Conservation (phyloP, 2,113 vertebrate species). For the Forbesichthys papilliferus region DNA sequence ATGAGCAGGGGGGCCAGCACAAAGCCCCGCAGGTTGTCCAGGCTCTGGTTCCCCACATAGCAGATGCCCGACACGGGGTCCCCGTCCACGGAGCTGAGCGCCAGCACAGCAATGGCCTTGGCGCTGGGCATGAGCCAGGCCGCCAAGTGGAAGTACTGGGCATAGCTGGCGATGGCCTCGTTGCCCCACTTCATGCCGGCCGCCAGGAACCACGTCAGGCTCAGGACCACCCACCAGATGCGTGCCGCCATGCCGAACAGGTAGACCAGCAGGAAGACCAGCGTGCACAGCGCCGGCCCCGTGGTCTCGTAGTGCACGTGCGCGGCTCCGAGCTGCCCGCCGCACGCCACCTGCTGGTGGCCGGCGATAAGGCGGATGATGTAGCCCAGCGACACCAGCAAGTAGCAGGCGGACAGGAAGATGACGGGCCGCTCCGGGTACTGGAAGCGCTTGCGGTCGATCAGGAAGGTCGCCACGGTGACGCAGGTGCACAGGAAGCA, state of each 20-base stretch:
- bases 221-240: conserved; percentile 92
- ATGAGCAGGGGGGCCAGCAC: conserved; percentile 91
- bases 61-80: conserved; percentile 93
- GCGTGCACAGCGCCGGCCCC: conserved; percentile 89
- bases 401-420: conserved; percentile 91
- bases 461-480: conserved; percentile 89
- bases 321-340: conserved; percentile 70
- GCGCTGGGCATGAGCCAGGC: conserved; percentile 94
- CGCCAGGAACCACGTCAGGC: conserved; percentile 89
- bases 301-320: conserved; percentile 89
- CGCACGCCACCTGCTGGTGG: conserved; percentile 88
- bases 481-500: conserved; percentile 90
- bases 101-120: conserved; percentile 89
- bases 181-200: conserved; percentile 92
- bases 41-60: conserved; percentile 92
- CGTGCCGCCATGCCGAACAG: conserved; percentile 92
- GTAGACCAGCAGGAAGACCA: conserved; percentile 91
- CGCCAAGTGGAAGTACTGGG: conserved; percentile 92
- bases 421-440: conserved; percentile 93
- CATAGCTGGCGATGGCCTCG: conserved; percentile 88
- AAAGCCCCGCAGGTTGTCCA: conserved; percentile 90
- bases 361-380: conserved; percentile 86
- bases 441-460: conserved; percentile 91
- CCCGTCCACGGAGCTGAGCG: conserved; percentile 91
- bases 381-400: conserved; percentile 89